phyloP scores from a whole-genome alignment of 2,888 invertebrate genomes.

The Chrysomela aeneicollis region DNA sequence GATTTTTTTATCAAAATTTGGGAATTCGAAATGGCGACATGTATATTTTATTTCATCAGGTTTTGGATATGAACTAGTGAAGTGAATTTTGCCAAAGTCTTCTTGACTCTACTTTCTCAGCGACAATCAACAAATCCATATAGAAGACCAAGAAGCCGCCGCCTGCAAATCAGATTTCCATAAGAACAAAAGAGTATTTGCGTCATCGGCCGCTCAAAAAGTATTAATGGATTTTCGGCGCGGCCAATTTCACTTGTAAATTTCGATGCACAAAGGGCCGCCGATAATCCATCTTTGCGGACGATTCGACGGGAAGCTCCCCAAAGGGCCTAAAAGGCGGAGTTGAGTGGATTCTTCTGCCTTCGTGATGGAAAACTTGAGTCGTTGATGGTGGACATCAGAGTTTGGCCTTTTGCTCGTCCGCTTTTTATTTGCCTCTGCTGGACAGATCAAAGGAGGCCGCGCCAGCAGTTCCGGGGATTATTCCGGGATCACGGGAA shows the following conservation, averaged over 20 bases:
- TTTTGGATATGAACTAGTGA: too few species aligned
- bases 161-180: too few species aligned
- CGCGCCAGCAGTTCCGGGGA: neutral
- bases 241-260: slow-evolving; percentile 53
- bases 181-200: too few species aligned
- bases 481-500: neutral
- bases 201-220: too few species aligned
- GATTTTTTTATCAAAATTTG: too few species aligned
- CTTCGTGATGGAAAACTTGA: slow-evolving; percentile 2
- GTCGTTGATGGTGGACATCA: neutral
- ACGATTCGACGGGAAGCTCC: slow-evolving; percentile 35
- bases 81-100: too few species aligned
- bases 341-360: slow-evolving; percentile 28
- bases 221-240: slow-evolving; percentile 41
- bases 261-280: slow-evolving; percentile 42
- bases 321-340: slow-evolving; percentile 37
- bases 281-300: slow-evolving; percentile 55
- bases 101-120: too few species aligned
- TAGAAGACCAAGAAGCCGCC: too few species aligned
- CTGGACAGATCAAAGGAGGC: neutral
- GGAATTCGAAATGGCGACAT: too few species aligned
- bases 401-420: slow-evolving; percentile 6
- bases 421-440: slow-evolving; percentile 18
- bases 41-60: too few species aligned
- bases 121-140: too few species aligned